Conservation (phyloP, 1,140 invertebrate genomes). For the Diuraphis noxia region DNA sequence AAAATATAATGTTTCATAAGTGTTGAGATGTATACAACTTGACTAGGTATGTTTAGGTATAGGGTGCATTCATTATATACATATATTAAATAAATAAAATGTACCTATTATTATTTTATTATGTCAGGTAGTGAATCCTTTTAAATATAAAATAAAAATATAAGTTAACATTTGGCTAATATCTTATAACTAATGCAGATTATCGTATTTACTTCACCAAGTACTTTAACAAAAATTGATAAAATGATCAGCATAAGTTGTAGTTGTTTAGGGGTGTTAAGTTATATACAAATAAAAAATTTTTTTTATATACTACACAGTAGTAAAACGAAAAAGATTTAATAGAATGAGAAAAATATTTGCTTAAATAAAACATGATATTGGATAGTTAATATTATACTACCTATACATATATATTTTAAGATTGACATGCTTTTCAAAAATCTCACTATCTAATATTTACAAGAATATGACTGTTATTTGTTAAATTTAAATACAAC, state of each 20-base stretch:
- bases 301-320: too few relatives aligned
- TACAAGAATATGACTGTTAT: not conserved
- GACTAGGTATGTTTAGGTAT: not conserved
- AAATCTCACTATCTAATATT: not conserved
- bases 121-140: too few relatives aligned
- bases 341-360: not conserved
- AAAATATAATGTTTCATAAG: too few relatives aligned
- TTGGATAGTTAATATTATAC: not conserved
- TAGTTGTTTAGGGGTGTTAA: too few relatives aligned
- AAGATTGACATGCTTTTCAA: not conserved
- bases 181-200: too few relatives aligned
- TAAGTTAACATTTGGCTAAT: too few relatives aligned
- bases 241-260: too few relatives aligned
- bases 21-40: not conserved
- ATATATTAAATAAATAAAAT: not conserved
- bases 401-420: not conserved
- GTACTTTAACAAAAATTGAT: too few relatives aligned
- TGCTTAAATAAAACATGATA: not conserved
- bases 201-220: too few relatives aligned
- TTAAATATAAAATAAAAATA: not conserved
- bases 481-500: not conserved
- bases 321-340: too few relatives aligned
- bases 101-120: too few relatives aligned
- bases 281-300: too few relatives aligned
- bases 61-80: not conserved